Evolutionary conservation across 2,113 vertebrate species (phyloP).

Genomic region (Ammodytes marinus): DNA sequence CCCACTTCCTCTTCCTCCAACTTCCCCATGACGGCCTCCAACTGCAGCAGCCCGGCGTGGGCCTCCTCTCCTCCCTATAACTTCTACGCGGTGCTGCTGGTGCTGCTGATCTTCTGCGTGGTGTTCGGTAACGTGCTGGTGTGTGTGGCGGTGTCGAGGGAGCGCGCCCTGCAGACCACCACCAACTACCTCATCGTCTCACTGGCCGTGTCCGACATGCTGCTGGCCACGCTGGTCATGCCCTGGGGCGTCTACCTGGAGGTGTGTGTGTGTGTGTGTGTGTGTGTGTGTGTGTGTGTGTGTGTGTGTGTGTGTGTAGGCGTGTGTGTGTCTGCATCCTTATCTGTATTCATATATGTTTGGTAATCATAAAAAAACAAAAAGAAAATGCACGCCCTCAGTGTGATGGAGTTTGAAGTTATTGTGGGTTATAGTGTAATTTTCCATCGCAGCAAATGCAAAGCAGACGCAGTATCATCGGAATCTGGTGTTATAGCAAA

Average conservation of each 20-base stretch:
- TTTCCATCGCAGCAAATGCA: not conserved
- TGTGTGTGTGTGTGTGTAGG: not conserved
- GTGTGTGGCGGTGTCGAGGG: conserved; percentile 84
- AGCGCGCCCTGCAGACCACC: conserved; percentile 85
- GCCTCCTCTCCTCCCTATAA: conserved; percentile 80
- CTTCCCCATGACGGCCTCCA: conserved; percentile 48
- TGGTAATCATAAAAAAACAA: not conserved
- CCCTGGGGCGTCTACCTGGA: conserved; percentile 87
- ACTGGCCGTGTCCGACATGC: conserved; percentile 85
- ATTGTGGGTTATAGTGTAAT: not conserved
- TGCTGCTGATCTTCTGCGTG: conserved; percentile 86
- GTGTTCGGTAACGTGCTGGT: conserved; percentile 87
- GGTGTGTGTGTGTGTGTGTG: conserved; percentile 61
- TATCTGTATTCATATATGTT: not conserved
- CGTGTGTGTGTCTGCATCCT: not conserved
- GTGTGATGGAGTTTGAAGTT: not conserved
- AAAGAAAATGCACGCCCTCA: not conserved
- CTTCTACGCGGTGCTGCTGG: conserved; percentile 84
- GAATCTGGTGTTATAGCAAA: too few species aligned
- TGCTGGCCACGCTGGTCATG: conserved; percentile 87
- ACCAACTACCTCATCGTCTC: conserved; percentile 89
- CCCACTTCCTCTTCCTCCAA: conserved; percentile 51
- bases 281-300: not conserved
- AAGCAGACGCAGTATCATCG: not conserved
- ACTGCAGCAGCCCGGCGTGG: conserved; percentile 65